These are phyloP conservation scores for Onchidella celtica DNA, from an alignment of 2,888 invertebrate species.

Conservation along the genomic window DNA sequence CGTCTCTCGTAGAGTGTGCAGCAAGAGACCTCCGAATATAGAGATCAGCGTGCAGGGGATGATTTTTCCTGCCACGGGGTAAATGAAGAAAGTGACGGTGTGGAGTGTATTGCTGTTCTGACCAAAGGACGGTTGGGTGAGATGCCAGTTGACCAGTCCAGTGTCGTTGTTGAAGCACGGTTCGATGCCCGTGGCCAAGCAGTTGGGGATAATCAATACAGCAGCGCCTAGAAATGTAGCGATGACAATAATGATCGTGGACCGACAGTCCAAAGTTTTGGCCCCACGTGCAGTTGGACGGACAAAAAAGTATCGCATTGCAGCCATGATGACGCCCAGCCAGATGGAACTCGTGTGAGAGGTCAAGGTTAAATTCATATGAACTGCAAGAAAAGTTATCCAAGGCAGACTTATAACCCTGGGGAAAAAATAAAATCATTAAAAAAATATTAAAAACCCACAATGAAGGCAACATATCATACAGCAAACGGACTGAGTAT, in stretches of 20 bases:
- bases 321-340: slow-evolving; percentile 94
- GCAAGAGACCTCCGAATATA: slow-evolving; percentile 82
- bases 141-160: slow-evolving; percentile 54
- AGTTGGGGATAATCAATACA: slow-evolving; percentile 69
- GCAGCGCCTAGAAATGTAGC: slow-evolving; percentile 64
- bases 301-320: slow-evolving; percentile 88
- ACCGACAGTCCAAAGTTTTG: slow-evolving; percentile 44
- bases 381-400: slow-evolving; percentile 83
- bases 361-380: slow-evolving; percentile 93
- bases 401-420: slow-evolving; percentile 62
- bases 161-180: slow-evolving; percentile 55
- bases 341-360: slow-evolving; percentile 95
- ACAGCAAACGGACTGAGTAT: too few relatives aligned
- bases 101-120: slow-evolving; percentile 49
- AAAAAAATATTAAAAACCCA: too few relatives aligned
- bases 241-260: slow-evolving; percentile 84
- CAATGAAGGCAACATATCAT: too few relatives aligned
- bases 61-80: slow-evolving; percentile 94
- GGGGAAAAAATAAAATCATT: not conserved
- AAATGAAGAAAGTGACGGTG: slow-evolving; percentile 86
- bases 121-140: slow-evolving; percentile 55
- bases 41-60: slow-evolving; percentile 94
- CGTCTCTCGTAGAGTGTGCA: slow-evolving; percentile 77
- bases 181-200: slow-evolving; percentile 59
- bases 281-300: slow-evolving; percentile 41